A percentile compares a stretch with the other conserved stretches of the same genome.
Evolutionary conservation across 2,888 invertebrate species (phyloP).

Genomic region (Heliconius ethilla): DNA sequence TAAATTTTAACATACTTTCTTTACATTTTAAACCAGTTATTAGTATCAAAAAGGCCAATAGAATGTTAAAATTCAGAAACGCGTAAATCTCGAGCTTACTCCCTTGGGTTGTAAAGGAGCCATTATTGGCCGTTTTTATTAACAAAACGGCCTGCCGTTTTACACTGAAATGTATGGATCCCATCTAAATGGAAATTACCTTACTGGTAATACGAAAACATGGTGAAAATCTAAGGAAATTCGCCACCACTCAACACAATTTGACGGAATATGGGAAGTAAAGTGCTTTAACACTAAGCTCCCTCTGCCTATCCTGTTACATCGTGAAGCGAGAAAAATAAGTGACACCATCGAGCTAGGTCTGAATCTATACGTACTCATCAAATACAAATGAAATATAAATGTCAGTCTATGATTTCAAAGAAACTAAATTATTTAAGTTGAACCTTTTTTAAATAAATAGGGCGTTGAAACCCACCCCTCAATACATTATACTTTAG

Average conservation of each 20-base stretch:
- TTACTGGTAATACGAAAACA: constrained; percentile 1
- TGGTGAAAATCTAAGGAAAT: background rate
- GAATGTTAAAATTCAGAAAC: constrained; percentile 11
- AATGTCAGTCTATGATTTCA: too few relatives aligned
- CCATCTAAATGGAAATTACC: constrained; percentile 19
- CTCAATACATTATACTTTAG: too few relatives aligned
- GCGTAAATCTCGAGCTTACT: constrained; percentile 19
- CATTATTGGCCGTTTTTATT: constrained; percentile 18
- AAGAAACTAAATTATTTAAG: too few relatives aligned
- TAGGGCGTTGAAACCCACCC: too few relatives aligned
- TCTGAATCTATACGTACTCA: too few relatives aligned
- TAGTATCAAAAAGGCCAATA: background rate
- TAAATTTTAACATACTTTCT: background rate
- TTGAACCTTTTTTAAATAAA: too few relatives aligned
- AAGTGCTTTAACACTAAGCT: background rate
- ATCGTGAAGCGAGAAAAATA: background rate
- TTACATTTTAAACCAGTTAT: background rate
- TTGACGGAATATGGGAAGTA: too few relatives aligned
- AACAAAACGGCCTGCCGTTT: constrained; percentile 9
- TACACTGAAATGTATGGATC: constrained; percentile 11
- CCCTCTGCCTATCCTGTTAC: background rate
- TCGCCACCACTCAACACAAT: too few relatives aligned
- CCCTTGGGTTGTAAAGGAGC: background rate
- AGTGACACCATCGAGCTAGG: too few relatives aligned
- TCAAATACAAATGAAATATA: too few relatives aligned